Base-by-base conservation (phyloP, 1,140 invertebrate species). In the Cyphomyrmex costatus region DNA sequence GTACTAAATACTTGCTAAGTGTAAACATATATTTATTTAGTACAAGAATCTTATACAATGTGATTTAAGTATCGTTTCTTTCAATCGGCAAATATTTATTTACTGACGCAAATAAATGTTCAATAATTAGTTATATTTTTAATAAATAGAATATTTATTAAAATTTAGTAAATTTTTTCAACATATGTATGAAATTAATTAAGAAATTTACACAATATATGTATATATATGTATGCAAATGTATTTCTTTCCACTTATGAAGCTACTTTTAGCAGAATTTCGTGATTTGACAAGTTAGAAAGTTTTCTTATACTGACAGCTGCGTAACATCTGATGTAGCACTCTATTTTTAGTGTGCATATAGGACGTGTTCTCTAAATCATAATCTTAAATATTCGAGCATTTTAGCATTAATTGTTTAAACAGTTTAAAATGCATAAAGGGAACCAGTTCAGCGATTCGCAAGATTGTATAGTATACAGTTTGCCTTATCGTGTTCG, bases 381-480 rank as follows among this genome's bases (percentile, higher is more conserved):
- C 19, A 8, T 80, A 65, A 79, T 21, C 8, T 80, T 42, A 42
- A 80, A 80, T 33, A 21, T 70, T 56, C 16, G 6, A 56, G 36
- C 36, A 10, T 24, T 27, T 56, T 56, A 24, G 46, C 8, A 10
- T 71, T 30, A 80, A 70, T 80, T 70, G 33, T 70, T 42, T 24
- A 70, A 71, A 56, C 21, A n/a, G 21, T 71, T 19, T 53, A 70
- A 51, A 56, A 27, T 0, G 42, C 24, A 78, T n/a, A 16, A 61
- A 36, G 16, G 6, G 6, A 2, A 8, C 12, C 60, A 21, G 60
- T 90, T 88, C 58, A 79, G 83, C 46, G 66, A 85, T 16, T 24
- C 7, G 51, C 10, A 65, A 65, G 4, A 3, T 49, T 14, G 73
- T 70, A 5, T 51, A 33, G 73, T 70, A 5, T 51, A 33, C 4